phyloP scores from a whole-genome alignment of 2,797 vertebrate genomes.

The Aulostomus chinensis region DNA sequence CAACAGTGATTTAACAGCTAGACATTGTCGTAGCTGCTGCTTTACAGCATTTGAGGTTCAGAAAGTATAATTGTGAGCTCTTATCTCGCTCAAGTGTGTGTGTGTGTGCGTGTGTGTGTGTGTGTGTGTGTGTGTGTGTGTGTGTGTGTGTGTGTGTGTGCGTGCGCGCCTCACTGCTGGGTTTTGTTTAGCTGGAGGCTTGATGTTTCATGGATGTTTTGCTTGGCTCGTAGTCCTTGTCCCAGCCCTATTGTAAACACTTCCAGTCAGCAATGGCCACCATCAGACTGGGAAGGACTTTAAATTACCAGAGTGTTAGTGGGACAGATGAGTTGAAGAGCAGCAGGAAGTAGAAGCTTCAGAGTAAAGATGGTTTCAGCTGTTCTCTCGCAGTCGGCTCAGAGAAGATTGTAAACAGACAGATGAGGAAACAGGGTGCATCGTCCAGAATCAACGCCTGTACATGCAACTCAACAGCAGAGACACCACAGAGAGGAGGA shows the following conservation, averaged over 20 bases:
- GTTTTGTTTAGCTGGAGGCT: slow-evolving; percentile 73
- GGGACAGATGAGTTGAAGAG: slow-evolving; percentile 60
- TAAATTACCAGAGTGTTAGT: slow-evolving; percentile 72
- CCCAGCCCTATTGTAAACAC: slow-evolving; percentile 77
- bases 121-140: slow-evolving; percentile 3
- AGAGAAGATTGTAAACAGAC: slow-evolving; percentile 33
- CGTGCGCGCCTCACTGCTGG: slow-evolving; percentile 48
- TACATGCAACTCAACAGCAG: slow-evolving; percentile 22
- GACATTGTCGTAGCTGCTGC: too few relatives aligned
- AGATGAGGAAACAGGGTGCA: slow-evolving; percentile 5
- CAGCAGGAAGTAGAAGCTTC: slow-evolving; percentile 41
- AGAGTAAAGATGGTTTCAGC: slow-evolving; percentile 42
- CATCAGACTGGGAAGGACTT: slow-evolving; percentile 65
- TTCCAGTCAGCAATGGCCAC: slow-evolving; percentile 65
- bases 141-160: slow-evolving; percentile 16
- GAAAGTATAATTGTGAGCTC: too few relatives aligned
- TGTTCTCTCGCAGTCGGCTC: slow-evolving; percentile 27
- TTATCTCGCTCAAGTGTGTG: slow-evolving; percentile 2
- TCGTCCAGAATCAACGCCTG: slow-evolving; percentile 14
- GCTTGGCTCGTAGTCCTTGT: slow-evolving; percentile 69
- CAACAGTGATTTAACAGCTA: too few relatives aligned
- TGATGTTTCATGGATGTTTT: slow-evolving; percentile 79
- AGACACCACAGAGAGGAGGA: slow-evolving; percentile 32
- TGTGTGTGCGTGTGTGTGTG: slow-evolving; percentile 13
- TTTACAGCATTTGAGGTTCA: too few relatives aligned